Base-by-base conservation (phyloP, 23 tunicate species). In the Halocynthia roretzi region DNA sequence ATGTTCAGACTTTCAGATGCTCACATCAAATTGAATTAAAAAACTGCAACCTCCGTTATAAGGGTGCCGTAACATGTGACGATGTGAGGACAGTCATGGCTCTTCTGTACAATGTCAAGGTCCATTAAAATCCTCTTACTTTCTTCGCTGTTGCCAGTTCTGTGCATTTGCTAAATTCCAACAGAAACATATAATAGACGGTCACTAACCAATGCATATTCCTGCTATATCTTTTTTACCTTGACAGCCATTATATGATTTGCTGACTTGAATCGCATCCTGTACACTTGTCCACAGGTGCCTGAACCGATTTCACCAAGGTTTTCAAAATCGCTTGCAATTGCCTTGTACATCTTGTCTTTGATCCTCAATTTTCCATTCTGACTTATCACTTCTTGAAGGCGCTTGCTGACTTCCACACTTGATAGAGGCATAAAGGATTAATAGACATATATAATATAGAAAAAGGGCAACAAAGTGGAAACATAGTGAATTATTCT, bases 271-370 rank as follows among this genome's bases (percentile, higher is more conserved):
- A 87, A 83, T 67, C 53, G 60, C 92, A 85, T 92, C 61, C 83
- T 92, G 81, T 81, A 92, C 10, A 92, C 98, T 83, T 92, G 98
- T 62, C 98, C 98, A 79, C 98, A 92, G 14, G 98, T 92, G 15
- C 98, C 98, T 75, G 85, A 78, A 14, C 98, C 98, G 51, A 92
- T 92, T 51, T 82, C 87, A 7, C 98, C 98, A n/a, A 82, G 72
- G 67, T 86, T 92, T 23, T 86, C 87, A 80, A 92, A 92, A 6
- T 86, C 82, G 10, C 56, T 54, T 8, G 72, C 86, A 52, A 67
- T 49, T 10, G 93, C 85, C 52, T 56, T 19, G 57, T 44, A 53
- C 14, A 69, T 68, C 56, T 71, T 68, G 20, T 84, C 87, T 60
- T 79, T 50, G 17, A 92, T 83, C 12, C 81, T 77, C 10, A 92